Evolutionary conservation across 2,113 vertebrate species (phyloP), one percentile per base, ranked within the genome.

Genomic region (Centrocercus urophasianus): DNA sequence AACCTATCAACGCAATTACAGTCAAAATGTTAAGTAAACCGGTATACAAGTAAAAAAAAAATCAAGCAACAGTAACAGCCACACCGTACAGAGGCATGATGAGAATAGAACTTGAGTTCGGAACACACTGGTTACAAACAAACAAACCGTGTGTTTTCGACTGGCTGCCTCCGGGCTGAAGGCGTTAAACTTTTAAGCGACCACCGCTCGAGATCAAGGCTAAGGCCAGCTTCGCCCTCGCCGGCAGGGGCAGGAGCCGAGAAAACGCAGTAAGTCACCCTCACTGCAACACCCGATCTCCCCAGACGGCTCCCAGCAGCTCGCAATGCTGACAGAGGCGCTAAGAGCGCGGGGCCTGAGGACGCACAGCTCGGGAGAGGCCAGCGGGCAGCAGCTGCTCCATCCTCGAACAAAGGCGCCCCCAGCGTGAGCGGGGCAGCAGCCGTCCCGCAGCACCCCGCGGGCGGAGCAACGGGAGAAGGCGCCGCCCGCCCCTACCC

Each of bases 381-480:
- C 22, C 48, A 24, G 47, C 22, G 22, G 47, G 38, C 38, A 38
- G 50, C 50, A 52, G 52, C 27, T 9, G 52, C 52, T 28, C 52
- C 25, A 28, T 54, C 27, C 27, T 28, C 34, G 13, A 75, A 86
- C 93, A 80, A 88, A 80, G 32, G 48, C 6, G 16, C 14, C 72
- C n/a, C 1, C 43, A 1, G 11, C 10, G 25, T 20, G 24, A 25
- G 9, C 45, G 2, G 4, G 17, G 16, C 42, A n/a, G 6, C 8
- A 27, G 28, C 5, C 2, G 6, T 2, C 27, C 12, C 54, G 15
- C 34, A 19, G n/a, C 34, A 6, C n/a, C 9, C 38, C 2, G 52
- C 52, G 52, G 52, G 52, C 25, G 52, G 52, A 54, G 52, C 52
- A 27, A 28, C 8, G 7, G 50, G 50, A 52, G 50, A 52, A 52